Evolutionary conservation across 2,113 vertebrate genomes (phyloP).

Genomic region (Canis aureus): DNA sequence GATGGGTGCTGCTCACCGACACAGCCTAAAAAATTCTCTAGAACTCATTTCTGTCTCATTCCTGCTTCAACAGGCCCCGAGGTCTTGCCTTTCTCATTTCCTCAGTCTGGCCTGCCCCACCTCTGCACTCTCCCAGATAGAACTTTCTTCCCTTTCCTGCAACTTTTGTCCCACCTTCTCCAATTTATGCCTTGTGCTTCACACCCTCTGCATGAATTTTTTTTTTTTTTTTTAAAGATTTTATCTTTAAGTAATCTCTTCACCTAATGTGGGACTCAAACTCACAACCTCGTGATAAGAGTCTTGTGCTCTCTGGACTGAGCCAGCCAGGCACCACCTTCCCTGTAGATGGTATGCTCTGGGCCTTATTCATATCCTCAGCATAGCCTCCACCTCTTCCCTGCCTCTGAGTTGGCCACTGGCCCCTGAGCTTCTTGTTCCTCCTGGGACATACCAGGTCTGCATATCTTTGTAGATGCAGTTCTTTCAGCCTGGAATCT

Average conservation of each 20-base stretch:
- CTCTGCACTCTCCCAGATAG: background rate
- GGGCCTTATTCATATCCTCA: background rate
- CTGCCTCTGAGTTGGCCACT: background rate
- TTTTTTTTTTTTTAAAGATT: background rate
- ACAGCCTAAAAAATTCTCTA: background rate
- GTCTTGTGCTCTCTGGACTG: background rate
- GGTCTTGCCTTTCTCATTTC: background rate
- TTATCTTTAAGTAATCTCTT: background rate
- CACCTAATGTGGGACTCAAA: background rate
- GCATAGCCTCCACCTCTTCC: accelerated
- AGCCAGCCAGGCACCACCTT: background rate
- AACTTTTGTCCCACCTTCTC: background rate
- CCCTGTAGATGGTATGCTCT: background rate
- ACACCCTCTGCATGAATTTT: background rate
- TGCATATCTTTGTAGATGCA: background rate
- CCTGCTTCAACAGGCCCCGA: background rate
- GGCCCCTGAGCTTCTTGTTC: background rate
- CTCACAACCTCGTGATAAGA: background rate
- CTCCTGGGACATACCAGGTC: background rate
- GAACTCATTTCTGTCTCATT: background rate
- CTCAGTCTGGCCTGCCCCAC: background rate
- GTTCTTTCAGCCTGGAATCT: background rate
- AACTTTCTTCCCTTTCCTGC: background rate
- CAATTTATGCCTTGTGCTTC: background rate
- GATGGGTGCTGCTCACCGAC: background rate